Evolutionary conservation across 2,797 vertebrate genomes (phyloP).

Genomic region (Calcarius lapponicus): DNA sequence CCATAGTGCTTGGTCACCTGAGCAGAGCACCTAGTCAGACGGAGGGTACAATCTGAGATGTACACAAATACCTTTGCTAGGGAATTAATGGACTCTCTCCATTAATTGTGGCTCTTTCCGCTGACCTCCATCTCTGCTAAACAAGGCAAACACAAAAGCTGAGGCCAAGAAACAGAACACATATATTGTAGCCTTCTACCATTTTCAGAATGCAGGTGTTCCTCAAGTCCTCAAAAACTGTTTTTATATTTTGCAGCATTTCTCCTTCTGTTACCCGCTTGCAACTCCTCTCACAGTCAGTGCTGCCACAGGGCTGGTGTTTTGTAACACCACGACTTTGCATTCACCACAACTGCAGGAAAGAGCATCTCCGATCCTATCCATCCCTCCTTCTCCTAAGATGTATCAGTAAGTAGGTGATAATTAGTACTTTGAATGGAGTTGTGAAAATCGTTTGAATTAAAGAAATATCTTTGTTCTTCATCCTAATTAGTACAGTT

Average conservation of each 20-base stretch:
- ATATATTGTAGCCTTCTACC: not conserved
- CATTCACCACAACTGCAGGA: not conserved
- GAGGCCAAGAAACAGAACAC: not conserved
- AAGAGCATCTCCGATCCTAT: not conserved
- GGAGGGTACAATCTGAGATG: not conserved
- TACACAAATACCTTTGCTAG: not conserved
- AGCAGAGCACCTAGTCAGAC: not conserved
- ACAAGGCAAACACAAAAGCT: not conserved
- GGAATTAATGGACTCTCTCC: not conserved
- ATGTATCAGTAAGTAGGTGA: slow-evolving; percentile 22
- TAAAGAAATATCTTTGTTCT: slow-evolving; percentile 52
- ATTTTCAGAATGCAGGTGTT: not conserved
- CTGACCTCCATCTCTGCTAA: not conserved
- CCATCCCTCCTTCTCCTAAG: not conserved
- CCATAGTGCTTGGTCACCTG: not conserved
- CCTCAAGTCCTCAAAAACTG: not conserved
- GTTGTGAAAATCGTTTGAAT: slow-evolving; percentile 50
- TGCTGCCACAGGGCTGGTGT: not conserved
- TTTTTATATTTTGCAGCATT: not conserved
- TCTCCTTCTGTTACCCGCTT: slow-evolving; percentile 1
- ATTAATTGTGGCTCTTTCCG: not conserved
- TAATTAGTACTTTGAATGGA: slow-evolving; percentile 34
- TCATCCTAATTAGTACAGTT: not conserved
- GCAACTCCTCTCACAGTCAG: slow-evolving; percentile 15
- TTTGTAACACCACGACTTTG: not conserved